Percentiles rank a stretch among this genome's conserved stretches.
Evolutionary conservation across 2,797 vertebrate genomes (phyloP).

Genomic region (Pangasius djambal): DNA sequence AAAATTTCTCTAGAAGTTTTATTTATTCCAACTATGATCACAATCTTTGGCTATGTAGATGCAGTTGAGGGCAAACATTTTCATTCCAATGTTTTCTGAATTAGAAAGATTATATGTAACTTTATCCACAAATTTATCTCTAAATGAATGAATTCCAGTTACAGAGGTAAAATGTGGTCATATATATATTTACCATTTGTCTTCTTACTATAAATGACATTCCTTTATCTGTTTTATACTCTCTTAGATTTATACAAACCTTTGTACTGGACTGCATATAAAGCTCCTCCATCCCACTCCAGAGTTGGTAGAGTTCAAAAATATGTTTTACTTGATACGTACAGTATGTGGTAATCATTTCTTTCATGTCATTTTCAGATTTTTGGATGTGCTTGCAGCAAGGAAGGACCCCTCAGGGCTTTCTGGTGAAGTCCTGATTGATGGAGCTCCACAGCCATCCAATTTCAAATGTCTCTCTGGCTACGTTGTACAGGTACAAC

Average conservation of each 20-base stretch:
- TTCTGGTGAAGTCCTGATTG: slow-evolving; percentile 82
- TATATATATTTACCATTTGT: background rate
- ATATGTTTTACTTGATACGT: background rate
- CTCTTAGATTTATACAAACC: background rate
- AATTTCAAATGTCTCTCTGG: slow-evolving; percentile 87
- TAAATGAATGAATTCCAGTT: background rate
- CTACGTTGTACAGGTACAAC: slow-evolving; percentile 82
- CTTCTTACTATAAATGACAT: background rate
- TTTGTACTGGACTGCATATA: background rate
- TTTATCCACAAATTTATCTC: background rate
- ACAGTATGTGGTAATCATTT: too few relatives aligned
- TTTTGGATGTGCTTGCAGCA: slow-evolving; percentile 82
- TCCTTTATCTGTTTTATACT: background rate
- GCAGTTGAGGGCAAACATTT: background rate
- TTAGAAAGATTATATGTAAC: background rate
- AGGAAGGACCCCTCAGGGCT: slow-evolving; percentile 83
- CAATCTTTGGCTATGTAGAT: background rate
- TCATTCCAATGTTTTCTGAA: background rate
- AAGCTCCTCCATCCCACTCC: background rate
- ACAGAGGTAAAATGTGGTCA: background rate
- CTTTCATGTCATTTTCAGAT: slow-evolving; percentile 65
- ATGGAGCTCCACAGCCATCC: slow-evolving; percentile 78
- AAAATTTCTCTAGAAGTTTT: too few relatives aligned
- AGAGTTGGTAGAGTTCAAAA: background rate
- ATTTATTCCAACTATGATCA: background rate